Conservation (phyloP, 2,797 vertebrate genomes). For the Coluber constrictor region DNA sequence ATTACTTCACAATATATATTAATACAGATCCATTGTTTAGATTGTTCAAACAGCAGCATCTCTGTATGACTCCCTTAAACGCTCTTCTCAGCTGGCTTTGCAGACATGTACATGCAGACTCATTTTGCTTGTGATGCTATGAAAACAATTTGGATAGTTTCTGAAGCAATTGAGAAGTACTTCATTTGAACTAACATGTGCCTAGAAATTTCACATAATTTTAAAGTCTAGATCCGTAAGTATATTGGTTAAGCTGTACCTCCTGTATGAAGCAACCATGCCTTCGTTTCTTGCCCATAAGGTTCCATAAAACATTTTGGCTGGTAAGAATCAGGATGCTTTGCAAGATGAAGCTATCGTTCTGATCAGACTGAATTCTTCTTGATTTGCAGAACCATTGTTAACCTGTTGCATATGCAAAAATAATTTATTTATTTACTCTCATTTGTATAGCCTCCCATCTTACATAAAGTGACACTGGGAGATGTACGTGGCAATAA, state of each 20-base stretch:
- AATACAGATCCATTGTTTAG: background rate
- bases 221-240: background rate
- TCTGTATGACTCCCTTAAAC: background rate
- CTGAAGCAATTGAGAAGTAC: background rate
- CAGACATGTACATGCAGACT: background rate
- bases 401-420: background rate
- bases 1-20: background rate
- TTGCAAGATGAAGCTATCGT: background rate
- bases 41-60: background rate
- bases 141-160: background rate
- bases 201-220: background rate
- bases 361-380: background rate
- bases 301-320: background rate
- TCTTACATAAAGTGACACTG: background rate
- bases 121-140: background rate
- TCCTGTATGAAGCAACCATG: background rate
- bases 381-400: background rate
- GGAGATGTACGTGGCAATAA: background rate
- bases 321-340: background rate
- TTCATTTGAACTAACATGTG: background rate
- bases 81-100: background rate
- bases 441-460: background rate
- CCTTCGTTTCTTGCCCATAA: background rate
- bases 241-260: background rate
- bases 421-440: background rate